Base-by-base conservation (phyloP, 2,888 invertebrate genomes). In the Sussaba pulchella region DNA sequence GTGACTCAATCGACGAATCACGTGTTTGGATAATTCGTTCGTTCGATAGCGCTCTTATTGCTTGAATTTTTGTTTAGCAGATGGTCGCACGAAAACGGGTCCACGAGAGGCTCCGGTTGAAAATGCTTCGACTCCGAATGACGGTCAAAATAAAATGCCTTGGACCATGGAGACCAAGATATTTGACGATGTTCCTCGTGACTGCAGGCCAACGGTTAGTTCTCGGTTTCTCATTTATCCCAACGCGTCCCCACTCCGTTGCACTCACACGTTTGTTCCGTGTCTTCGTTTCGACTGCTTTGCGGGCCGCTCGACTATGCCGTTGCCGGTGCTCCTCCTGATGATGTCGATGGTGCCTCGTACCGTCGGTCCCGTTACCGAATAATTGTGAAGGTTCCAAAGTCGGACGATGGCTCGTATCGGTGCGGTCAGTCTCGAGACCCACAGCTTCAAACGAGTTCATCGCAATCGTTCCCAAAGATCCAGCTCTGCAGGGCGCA, bases 341-440 rank as follows among this genome's bases (percentile, higher is more conserved):
- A n/a, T 63, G 66, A 14, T 45, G 45, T 43, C 52, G 64, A 59
- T 39, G 24, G 31, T 50, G 17, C 50, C 19, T 26, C 17, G 67
- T 63, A 69, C 50, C 66, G 64, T 64, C 72, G 61, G 83, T 85
- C 77, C 87, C 85, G 87, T 85, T 86, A 85, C 83, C 83, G 81
- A 83, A 85, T 84, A 82, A 84, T 72, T 43, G 26, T 43, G 39
- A 39, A 78, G 45, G 24, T 69, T 21, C 24, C 54, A 57, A 31
- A 63, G 72, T 61, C 64, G 41, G 24, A 63, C 59, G 14, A 9
- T 14, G 36, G 31, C 31, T 0, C n/a, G 39, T 43, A 54, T 54
- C 36, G 41, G 39, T 14, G 26, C 24, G 63, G 45, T 31, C 59
- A 39, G 12, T 39, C n/a, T n/a, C 41, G 36, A 36, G 12, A 19